Conservation (phyloP, 2,113 vertebrate species). For the Empidonax alnorum region DNA sequence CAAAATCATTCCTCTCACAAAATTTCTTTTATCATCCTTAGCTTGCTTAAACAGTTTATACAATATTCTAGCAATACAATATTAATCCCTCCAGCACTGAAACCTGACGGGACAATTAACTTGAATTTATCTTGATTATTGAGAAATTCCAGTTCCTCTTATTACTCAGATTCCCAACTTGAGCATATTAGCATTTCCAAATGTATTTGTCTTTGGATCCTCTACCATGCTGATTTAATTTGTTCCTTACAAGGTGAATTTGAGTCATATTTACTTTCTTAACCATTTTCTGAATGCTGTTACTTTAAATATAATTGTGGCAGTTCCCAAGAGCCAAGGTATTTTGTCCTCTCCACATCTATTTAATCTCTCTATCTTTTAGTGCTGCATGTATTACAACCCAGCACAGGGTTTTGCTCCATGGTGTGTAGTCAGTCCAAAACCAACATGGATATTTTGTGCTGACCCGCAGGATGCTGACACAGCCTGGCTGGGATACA, state of each 20-base stretch:
- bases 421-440: background rate
- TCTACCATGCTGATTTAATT: background rate
- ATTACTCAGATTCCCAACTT: background rate
- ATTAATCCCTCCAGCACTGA: background rate
- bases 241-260: background rate
- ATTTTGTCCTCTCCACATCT: background rate
- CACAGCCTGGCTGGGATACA: background rate
- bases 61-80: background rate
- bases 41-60: background rate
- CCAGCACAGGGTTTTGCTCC: background rate
- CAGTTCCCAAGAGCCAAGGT: background rate
- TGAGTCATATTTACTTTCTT: constrained; percentile 24
- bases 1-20: background rate
- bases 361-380: background rate
- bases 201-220: background rate
- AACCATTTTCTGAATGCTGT: background rate
- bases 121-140: background rate
- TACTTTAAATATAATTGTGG: background rate
- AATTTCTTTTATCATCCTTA: background rate
- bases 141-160: background rate
- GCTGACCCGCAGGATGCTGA: background rate
- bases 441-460: constrained; percentile 1
- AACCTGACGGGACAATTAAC: background rate
- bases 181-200: background rate
- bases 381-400: background rate